Evolutionary conservation across 1,140 invertebrate genomes (phyloP).

Genomic region (Leptopilina boulardi): DNA sequence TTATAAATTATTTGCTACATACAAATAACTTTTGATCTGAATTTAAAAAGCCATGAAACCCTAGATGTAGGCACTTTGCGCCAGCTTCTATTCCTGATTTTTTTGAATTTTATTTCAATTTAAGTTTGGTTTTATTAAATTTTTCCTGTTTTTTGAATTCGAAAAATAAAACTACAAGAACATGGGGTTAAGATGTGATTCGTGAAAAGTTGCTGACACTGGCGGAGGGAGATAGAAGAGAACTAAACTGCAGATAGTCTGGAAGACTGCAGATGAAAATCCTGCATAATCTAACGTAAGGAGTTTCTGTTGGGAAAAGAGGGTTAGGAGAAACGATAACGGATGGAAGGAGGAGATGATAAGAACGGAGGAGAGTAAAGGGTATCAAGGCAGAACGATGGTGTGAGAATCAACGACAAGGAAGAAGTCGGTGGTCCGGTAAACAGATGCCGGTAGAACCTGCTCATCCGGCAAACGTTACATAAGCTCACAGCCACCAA

Average conservation of each 20-base stretch:
- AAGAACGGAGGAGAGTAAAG: slow-evolving; percentile 31
- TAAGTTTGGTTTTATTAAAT: too few relatives aligned
- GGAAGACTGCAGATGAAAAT: background rate
- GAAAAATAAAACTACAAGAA: too few relatives aligned
- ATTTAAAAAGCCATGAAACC: too few relatives aligned
- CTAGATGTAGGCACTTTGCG: too few relatives aligned
- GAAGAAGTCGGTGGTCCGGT: slow-evolving; percentile 58
- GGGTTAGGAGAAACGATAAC: background rate
- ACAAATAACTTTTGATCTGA: too few relatives aligned
- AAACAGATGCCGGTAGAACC: slow-evolving; percentile 65
- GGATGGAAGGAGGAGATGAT: slow-evolving; percentile 7
- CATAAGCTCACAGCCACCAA: slow-evolving; percentile 60
- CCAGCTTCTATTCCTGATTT: too few relatives aligned
- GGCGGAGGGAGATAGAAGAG: slow-evolving; percentile 36
- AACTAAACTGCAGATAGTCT: too few relatives aligned
- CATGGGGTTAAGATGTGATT: slow-evolving; percentile 53
- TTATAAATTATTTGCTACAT: too few relatives aligned
- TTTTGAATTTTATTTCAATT: too few relatives aligned
- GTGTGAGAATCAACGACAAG: slow-evolving; percentile 53
- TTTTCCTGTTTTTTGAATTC: too few relatives aligned
- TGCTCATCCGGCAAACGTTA: slow-evolving; percentile 67
- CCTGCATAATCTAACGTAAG: background rate
- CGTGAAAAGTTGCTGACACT: slow-evolving; percentile 36
- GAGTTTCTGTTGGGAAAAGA: background rate
- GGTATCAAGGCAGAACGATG: slow-evolving; percentile 37